These are phyloP conservation scores for Clepsis dumicolana DNA, from an alignment of 2,888 invertebrate genomes.

Conservation along the genomic window DNA sequence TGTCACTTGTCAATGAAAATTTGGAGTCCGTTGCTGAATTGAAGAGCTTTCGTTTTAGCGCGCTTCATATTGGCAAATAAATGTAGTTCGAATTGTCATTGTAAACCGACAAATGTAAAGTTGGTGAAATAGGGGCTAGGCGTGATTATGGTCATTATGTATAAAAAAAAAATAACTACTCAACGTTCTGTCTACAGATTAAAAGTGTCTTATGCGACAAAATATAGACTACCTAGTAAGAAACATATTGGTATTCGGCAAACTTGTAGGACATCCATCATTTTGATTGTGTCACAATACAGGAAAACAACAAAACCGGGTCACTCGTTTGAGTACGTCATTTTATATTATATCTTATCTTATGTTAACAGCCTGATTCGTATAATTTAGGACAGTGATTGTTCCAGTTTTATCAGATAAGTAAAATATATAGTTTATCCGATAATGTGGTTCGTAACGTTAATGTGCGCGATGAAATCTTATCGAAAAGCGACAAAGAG, in stretches of 20 bases:
- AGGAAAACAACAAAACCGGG: conserved; percentile 45
- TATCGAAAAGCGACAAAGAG: not conserved
- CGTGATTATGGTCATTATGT: too few relatives aligned
- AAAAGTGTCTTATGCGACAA: not conserved
- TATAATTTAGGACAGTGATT: conserved; percentile 38
- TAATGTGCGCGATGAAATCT: conserved; percentile 4
- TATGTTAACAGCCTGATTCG: conserved; percentile 42
- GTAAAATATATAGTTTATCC: conserved; percentile 20
- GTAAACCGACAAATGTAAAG: too few relatives aligned
- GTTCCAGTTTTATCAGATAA: conserved; percentile 38
- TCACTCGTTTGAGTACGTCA: conserved; percentile 42
- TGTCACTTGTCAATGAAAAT: too few relatives aligned
- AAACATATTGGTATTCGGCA: conserved; percentile 1
- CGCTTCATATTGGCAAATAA: too few relatives aligned
- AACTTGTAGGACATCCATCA: conserved; percentile 18
- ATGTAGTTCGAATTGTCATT: too few relatives aligned
- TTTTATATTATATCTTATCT: conserved; percentile 44
- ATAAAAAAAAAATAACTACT: too few relatives aligned
- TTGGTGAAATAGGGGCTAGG: too few relatives aligned
- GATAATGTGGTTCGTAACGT: conserved; percentile 16
- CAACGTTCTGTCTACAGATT: not conserved
- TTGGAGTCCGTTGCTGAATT: too few relatives aligned
- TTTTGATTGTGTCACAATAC: not conserved
- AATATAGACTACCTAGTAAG: not conserved
- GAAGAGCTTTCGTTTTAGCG: too few relatives aligned